Evolutionary conservation across 2,888 invertebrate genomes (phyloP), one percentile per base, ranked within the genome.

Genomic region (Glyphotaelius pellucidus): DNA sequence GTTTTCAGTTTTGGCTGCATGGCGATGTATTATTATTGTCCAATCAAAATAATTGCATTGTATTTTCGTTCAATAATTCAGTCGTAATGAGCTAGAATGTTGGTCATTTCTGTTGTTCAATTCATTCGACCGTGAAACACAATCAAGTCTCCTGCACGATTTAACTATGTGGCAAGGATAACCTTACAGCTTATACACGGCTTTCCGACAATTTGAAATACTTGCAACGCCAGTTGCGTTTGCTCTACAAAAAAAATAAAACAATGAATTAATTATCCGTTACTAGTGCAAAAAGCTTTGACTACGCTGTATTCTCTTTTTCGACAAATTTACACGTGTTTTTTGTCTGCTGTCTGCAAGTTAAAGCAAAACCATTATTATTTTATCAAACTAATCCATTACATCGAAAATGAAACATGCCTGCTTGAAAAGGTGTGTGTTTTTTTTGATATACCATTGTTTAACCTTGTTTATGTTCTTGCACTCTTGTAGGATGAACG

Each of bases 81-180:
- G 35, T 9, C 32, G 83, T 83, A 32, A 35, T 38, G 81, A 35
- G 81, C 32, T 83, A 25, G 81, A 83, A 83, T 83, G 83, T 83
- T 83, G 32, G 83, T 38, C 83, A 83, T 83, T 83, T 35, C 83
- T 83, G 83, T 83, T 25, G 19, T 35, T 35, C 83, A 83, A 83
- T 83, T 38, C 19, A 83, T 83, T 83, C 83, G 83, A 15, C 83
- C 83, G 19, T 83, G 83, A 83, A 83, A 35, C 32, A 83, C 35
- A 83, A 83, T 83, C 19, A 35, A 35, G 83, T 31, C 32, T 83
- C 31, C 83, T 83, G 83, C 83, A 83, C 15, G 35, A 83, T 83
- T 83, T 83, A 83, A 83, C 35, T 32, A n/a, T 83, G 83, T 31
- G 83, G 83, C 35, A 35, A 83, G 35, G 31, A 83, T 83, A 83